Conservation (phyloP, 2,888 invertebrate species). For the Acleris emargana region DNA sequence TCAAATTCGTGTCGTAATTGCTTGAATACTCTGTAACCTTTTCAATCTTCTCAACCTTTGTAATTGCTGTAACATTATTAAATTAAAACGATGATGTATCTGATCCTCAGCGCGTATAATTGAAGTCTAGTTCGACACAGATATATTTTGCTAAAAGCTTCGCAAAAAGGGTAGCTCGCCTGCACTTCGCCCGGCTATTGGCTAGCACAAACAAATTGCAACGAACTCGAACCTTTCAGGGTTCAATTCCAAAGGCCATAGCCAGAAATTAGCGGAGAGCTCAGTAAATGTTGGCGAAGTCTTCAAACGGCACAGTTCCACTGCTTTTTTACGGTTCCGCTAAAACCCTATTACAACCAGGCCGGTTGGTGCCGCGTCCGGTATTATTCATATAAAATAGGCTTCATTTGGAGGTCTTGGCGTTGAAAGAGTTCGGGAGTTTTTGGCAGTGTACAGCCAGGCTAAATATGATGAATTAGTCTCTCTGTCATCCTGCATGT, state of each 20-base stretch:
- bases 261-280: constrained; percentile 45
- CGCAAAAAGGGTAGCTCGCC: not conserved
- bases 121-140: not conserved
- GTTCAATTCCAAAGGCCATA: constrained; percentile 40
- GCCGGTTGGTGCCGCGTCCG: too few species aligned
- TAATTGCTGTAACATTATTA: too few species aligned
- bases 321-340: constrained; percentile 34
- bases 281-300: constrained; percentile 45
- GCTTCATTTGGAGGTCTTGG: too few species aligned
- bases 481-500: constrained; percentile 6
- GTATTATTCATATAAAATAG: too few species aligned
- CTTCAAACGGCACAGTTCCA: constrained; percentile 34
- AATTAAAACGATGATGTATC: too few species aligned
- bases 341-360: constrained; percentile 24
- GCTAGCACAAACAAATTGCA: constrained; percentile 23
- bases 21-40: too few species aligned
- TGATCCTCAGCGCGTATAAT: too few species aligned
- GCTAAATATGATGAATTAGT: constrained; percentile 13
- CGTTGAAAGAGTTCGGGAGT: not conserved
- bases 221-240: constrained; percentile 19
- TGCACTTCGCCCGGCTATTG: not conserved
- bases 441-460: constrained; percentile 10
- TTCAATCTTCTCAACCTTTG: too few species aligned
- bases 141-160: not conserved
- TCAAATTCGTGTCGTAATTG: too few species aligned